Percentiles rank a stretch among this genome's conserved stretches.
Evolutionary conservation across 2,888 invertebrate species (phyloP).

Genomic region (Cremastobaeus sp.): DNA sequence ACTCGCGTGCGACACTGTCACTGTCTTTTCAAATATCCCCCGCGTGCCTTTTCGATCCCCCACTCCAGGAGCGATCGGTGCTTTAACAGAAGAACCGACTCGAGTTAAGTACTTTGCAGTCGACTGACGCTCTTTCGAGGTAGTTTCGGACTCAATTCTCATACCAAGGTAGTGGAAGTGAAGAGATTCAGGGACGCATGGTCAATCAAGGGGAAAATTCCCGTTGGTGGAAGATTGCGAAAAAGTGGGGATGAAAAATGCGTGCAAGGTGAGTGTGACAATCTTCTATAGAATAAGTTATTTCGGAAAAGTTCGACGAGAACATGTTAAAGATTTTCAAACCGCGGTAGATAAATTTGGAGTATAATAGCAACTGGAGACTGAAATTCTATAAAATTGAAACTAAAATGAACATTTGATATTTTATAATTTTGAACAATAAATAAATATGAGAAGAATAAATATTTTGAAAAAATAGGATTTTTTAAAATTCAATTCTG

Average conservation of each 20-base stretch:
- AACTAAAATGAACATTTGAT: too few relatives aligned
- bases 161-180: background rate
- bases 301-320: too few relatives aligned
- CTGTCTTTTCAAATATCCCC: conserved; percentile 28
- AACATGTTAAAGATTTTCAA: too few relatives aligned
- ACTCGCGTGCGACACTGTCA: conserved; percentile 48
- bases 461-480: too few relatives aligned
- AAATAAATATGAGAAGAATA: too few relatives aligned
- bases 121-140: conserved; percentile 40
- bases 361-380: too few relatives aligned
- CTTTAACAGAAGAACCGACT: conserved; percentile 37
- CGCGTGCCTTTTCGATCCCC: too few relatives aligned
- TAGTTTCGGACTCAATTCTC: conserved; percentile 16
- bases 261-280: background rate
- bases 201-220: conserved; percentile 32
- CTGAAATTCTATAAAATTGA: too few relatives aligned
- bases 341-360: too few relatives aligned
- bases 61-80: conserved; percentile 13
- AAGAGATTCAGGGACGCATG: conserved; percentile 12
- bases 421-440: too few relatives aligned
- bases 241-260: background rate
- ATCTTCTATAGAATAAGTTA: background rate
- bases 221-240: background rate
- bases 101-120: conserved; percentile 50
- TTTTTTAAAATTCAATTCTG: too few relatives aligned